phyloP scores from a whole-genome alignment of 64 coral and sea anemone genomes.

The Stylophora pistillata region DNA sequence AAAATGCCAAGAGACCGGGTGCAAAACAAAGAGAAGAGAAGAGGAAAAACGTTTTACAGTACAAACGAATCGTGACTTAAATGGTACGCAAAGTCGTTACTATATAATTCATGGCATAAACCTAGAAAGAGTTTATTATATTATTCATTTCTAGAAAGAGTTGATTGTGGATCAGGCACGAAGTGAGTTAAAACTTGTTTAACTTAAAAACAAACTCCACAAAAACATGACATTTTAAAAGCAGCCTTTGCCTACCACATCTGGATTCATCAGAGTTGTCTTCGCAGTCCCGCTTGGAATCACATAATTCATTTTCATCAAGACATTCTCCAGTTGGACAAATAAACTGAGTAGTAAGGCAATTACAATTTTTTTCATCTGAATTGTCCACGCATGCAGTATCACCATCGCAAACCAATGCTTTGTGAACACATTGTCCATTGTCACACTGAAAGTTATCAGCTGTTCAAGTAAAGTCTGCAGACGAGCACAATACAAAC shows the following conservation, averaged over 20 bases:
- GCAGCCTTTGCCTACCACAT: constrained; percentile 37
- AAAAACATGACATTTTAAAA: not conserved
- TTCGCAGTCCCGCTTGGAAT: not conserved
- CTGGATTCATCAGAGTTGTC: constrained; percentile 46
- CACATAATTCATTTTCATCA: constrained; percentile 1
- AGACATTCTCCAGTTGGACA: constrained; percentile 57
- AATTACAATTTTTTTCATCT: constrained; percentile 50
- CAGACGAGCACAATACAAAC: not conserved
- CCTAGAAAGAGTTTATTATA: too few species aligned
- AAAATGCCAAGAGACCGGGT: too few species aligned
- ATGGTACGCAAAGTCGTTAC: too few species aligned
- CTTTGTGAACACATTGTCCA: constrained; percentile 51
- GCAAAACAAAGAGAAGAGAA: too few species aligned
- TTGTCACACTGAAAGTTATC: constrained; percentile 42
- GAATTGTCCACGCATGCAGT: constrained; percentile 30
- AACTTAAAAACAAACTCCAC: not conserved
- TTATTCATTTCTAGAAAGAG: too few species aligned
- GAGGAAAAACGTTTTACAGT: too few species aligned
- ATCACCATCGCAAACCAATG: constrained; percentile 52
- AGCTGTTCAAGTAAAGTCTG: constrained; percentile 25
- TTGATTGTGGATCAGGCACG: too few species aligned
- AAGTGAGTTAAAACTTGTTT: too few species aligned
- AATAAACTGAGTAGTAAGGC: constrained; percentile 16
- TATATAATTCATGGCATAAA: too few species aligned
- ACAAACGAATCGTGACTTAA: too few species aligned